These are phyloP conservation scores for Cataglyphis altisquamis DNA, from an alignment of 2,888 invertebrate species.

Conservation along the genomic window DNA sequence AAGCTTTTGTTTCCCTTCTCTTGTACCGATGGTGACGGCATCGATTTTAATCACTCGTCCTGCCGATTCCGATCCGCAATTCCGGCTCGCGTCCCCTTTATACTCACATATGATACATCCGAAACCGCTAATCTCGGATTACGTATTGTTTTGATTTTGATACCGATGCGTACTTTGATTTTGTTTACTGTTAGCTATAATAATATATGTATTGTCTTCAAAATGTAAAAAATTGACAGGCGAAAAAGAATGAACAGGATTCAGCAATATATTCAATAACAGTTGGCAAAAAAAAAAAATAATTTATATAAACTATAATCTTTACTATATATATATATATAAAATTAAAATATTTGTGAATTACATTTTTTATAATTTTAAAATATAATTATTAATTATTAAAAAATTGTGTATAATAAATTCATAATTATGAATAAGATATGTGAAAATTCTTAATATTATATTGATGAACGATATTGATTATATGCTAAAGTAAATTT, in stretches of 20 bases:
- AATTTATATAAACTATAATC: conserved; percentile 1
- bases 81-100: conserved; percentile 48
- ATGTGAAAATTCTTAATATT: background rate
- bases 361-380: background rate
- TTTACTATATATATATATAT: background rate
- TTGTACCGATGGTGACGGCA: background rate
- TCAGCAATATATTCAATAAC: background rate
- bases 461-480: background rate
- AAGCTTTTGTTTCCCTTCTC: conserved; percentile 46
- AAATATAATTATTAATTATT: background rate
- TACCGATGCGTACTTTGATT: conserved; percentile 28
- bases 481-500: conserved; percentile 21
- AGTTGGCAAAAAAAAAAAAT: background rate
- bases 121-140: conserved; percentile 58
- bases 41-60: conserved; percentile 55
- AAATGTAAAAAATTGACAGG: conserved; percentile 20
- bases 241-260: background rate
- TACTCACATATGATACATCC: conserved; percentile 41
- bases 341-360: background rate
- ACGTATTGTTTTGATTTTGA: conserved; percentile 58
- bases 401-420: background rate
- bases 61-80: conserved; percentile 41
- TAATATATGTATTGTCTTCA: conserved; percentile 1
- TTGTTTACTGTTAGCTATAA: conserved; percentile 16
- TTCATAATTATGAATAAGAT: background rate